Base-by-base conservation (phyloP, 2,888 invertebrate species). In the Ellobium chinense region DNA sequence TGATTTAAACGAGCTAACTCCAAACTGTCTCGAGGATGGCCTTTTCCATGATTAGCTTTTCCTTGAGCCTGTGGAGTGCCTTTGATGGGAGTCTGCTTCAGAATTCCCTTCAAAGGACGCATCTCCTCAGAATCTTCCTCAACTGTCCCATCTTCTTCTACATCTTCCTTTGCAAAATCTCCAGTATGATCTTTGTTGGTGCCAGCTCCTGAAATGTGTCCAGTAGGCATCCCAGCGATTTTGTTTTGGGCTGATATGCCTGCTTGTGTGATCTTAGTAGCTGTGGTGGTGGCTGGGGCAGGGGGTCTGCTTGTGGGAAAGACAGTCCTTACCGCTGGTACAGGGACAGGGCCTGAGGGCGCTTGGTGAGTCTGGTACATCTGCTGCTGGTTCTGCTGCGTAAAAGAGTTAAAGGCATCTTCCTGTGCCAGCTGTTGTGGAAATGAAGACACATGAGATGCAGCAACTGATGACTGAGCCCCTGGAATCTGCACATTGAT, bases 261-360 rank as follows among this genome's bases (percentile, higher is more conserved):
- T 21, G 29, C 1, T 0, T 39, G 68, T 2, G 5, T 4, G 24
- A 27, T 29, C 68, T 12, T 24, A 29, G 27, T 4, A 31, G 69
- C 31, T 69, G 69, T 29, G 34, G n/a, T 36, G 2, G 34, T 0
- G 24, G 58, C 70, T 29, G 78, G 78, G 5, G 63, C 63, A 58
- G 78, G 78, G 5, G 78, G 78, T 31, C 72, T 29, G 39, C 70
- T 70, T 12, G 37, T 14, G 18, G 78, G 72, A 68, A 72, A 54
- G 14, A 54, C 70, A 68, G 74, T 78, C 82, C 73, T 69, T 80
- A 73, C 75, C 81, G 83, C 73, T 81, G 82, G 68, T 73, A 79
- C 73, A 80, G 82, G 75, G 76, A 79, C 46, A 76, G 79, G 24
- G 70, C 58, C 62, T 69, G 24, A 34, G 73, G 21, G 24, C 39